phyloP scores from a whole-genome alignment of 2,888 invertebrate species.

The Dicycla oo region DNA sequence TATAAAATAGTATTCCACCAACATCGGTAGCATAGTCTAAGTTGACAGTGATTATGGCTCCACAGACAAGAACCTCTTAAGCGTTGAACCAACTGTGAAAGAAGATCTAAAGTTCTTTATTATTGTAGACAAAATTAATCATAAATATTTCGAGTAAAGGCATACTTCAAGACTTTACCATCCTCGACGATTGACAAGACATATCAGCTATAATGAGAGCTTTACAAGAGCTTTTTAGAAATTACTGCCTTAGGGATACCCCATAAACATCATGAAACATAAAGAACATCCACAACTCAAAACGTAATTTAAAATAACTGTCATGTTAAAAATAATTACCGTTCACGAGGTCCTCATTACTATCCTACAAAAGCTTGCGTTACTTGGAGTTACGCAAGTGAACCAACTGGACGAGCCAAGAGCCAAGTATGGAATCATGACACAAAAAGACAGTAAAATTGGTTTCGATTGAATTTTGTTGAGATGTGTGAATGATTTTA shows the following conservation, averaged over 20 bases:
- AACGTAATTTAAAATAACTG: slow-evolving; percentile 49
- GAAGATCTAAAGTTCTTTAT: background rate
- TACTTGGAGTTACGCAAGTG: slow-evolving; percentile 50
- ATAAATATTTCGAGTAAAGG: background rate
- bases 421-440: slow-evolving; percentile 57
- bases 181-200: background rate
- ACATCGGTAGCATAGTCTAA: background rate
- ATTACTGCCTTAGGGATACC: slow-evolving; percentile 7
- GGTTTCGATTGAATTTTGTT: slow-evolving; percentile 63
- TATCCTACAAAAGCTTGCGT: slow-evolving; percentile 55
- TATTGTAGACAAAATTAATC: background rate
- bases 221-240: background rate
- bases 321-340: slow-evolving; percentile 59
- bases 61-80: background rate
- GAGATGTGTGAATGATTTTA: slow-evolving; percentile 53
- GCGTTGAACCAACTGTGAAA: background rate
- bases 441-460: slow-evolving; percentile 65
- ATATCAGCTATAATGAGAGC: background rate
- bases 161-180: too few species aligned
- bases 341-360: slow-evolving; percentile 46
- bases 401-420: slow-evolving; percentile 49
- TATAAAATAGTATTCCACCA: background rate
- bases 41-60: background rate
- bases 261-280: slow-evolving; percentile 18
- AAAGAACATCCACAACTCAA: slow-evolving; percentile 23